phyloP scores from a whole-genome alignment of 2,797 vertebrate species.

The Hafferia zeledoni region DNA sequence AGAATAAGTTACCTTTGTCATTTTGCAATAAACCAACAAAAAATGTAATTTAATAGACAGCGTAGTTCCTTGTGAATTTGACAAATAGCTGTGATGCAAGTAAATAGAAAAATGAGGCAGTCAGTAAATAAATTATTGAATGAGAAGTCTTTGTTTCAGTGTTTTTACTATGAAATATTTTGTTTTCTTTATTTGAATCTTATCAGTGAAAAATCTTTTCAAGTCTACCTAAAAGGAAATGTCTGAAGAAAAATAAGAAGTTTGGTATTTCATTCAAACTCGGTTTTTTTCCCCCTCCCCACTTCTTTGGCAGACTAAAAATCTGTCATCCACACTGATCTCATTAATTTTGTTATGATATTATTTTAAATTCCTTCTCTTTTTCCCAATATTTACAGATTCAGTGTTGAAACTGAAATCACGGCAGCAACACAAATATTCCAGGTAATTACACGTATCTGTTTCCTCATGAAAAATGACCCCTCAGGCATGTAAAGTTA shows the following conservation, averaged over 20 bases:
- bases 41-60: not conserved
- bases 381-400: not conserved
- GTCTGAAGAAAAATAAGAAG: not conserved
- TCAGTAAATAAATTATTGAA: not conserved
- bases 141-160: not conserved
- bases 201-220: not conserved
- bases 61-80: not conserved
- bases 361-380: not conserved
- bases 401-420: not conserved
- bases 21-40: not conserved
- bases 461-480: not conserved
- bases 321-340: not conserved
- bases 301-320: not conserved
- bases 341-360: not conserved
- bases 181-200: not conserved
- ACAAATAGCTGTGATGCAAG: not conserved
- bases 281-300: fast-evolving
- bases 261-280: not conserved
- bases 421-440: not conserved
- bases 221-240: not conserved
- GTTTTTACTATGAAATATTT: not conserved
- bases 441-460: not conserved
- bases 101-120: not conserved
- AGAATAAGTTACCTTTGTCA: not conserved
- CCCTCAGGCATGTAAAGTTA: not conserved